A percentile compares a stretch with the other conserved stretches of the same genome.
phyloP scores from a whole-genome alignment of 2,797 vertebrate genomes.

The Taeniopygia guttata region DNA sequence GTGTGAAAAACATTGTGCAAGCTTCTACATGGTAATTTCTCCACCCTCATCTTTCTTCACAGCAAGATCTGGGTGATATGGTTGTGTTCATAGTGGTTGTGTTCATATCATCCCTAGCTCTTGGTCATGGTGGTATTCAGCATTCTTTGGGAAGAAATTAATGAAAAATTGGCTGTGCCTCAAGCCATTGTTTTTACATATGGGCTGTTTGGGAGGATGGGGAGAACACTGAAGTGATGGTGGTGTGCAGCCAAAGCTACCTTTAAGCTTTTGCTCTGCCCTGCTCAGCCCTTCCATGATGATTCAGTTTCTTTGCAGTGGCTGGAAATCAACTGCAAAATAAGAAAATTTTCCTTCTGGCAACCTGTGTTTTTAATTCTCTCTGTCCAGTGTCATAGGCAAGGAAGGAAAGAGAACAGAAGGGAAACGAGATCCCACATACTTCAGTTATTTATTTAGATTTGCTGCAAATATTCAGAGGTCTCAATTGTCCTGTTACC shows the following conservation, averaged over 20 bases:
- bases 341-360: background rate
- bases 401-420: background rate
- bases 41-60: background rate
- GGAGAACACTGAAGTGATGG: background rate
- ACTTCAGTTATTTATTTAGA: background rate
- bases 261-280: background rate
- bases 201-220: background rate
- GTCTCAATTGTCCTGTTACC: background rate
- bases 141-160: background rate
- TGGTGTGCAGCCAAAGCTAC: background rate
- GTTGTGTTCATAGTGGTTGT: background rate
- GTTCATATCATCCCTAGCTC: background rate
- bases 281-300: background rate
- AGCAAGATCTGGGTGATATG: accelerated
- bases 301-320: background rate
- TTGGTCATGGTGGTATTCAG: background rate
- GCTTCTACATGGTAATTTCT: background rate
- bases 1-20: background rate
- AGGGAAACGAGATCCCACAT: background rate
- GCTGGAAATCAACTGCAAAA: background rate
- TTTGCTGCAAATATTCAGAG: constrained; percentile 17
- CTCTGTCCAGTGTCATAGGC: background rate
- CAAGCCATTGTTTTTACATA: accelerated
- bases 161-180: background rate
- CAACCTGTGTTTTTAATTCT: background rate